A percentile compares a stretch with the other conserved stretches of the same genome.
phyloP scores from a whole-genome alignment of 2,797 vertebrate genomes.

The Malurus leucopterus region DNA sequence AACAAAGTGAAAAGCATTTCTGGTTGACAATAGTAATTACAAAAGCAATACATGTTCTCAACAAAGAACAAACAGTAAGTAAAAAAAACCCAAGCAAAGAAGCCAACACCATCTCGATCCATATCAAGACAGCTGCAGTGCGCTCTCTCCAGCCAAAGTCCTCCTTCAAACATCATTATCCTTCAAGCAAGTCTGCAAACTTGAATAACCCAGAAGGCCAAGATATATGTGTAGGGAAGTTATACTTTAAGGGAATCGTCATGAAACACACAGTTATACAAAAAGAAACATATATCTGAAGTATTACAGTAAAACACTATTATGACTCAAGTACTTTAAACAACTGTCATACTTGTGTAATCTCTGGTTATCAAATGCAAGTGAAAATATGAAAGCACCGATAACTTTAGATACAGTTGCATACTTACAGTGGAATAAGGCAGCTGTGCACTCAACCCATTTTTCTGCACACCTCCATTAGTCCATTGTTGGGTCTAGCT shows the following conservation, averaged over 20 bases:
- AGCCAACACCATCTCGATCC: background rate
- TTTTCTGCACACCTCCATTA: background rate
- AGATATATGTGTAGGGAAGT: background rate
- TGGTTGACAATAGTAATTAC: no score
- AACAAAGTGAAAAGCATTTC: no score
- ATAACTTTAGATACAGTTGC: background rate
- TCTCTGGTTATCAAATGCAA: background rate
- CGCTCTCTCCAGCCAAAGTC: background rate
- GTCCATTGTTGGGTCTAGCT: background rate
- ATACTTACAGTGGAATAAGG: slow-evolving; percentile 9
- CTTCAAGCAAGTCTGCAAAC: background rate
- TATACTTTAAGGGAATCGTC: background rate
- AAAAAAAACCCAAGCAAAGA: no score
- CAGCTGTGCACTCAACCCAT: slow-evolving; percentile 37
- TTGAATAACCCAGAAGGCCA: background rate
- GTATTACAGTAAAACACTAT: background rate
- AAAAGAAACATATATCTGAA: background rate
- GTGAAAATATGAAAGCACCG: background rate
- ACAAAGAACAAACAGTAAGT: no score
- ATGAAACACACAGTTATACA: background rate
- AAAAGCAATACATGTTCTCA: no score
- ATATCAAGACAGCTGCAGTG: background rate
- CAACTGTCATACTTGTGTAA: background rate
- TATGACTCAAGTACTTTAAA: background rate
- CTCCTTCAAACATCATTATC: background rate